Percentiles rank a stretch among this genome's conserved stretches.
Conservation (phyloP, 2,797 vertebrate genomes). For the Pyrocephalus nanus region DNA sequence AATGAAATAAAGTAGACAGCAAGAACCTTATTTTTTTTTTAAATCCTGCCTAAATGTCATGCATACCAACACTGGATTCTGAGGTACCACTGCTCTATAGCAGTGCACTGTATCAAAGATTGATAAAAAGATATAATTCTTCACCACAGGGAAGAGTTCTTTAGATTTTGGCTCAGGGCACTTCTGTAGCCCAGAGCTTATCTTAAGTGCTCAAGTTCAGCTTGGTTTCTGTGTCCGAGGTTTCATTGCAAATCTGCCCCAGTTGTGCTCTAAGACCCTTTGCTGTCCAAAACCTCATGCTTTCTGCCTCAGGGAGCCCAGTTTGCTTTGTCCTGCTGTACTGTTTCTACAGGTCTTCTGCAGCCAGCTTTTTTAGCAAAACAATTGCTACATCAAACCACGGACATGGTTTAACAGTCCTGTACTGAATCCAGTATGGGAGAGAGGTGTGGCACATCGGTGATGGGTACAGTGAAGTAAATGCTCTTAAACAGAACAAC, state of each 20-base stretch:
- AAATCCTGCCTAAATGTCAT: neutral
- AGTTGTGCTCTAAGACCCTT: neutral
- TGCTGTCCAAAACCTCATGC: neutral
- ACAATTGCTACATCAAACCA: neutral
- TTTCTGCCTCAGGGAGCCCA: neutral
- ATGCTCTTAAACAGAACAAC: neutral
- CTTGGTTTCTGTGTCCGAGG: neutral
- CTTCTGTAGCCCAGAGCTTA: neutral
- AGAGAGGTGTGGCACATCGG: neutral
- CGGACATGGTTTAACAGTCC: neutral
- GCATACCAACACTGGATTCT: neutral
- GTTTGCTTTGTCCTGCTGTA: neutral
- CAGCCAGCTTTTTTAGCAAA: neutral
- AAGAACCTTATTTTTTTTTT: neutral
- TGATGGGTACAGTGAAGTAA: neutral
- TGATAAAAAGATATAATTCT: neutral
- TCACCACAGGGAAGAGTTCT: neutral
- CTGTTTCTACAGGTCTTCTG: neutral
- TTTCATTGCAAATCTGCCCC: neutral
- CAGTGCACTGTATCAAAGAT: neutral
- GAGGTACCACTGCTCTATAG: neutral
- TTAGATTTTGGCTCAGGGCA: neutral
- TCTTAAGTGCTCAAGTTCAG: neutral
- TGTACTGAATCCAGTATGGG: neutral
- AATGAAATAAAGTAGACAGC: neutral